Base-by-base conservation (phyloP, 1,140 invertebrate genomes). In the Aplysia californica region DNA sequence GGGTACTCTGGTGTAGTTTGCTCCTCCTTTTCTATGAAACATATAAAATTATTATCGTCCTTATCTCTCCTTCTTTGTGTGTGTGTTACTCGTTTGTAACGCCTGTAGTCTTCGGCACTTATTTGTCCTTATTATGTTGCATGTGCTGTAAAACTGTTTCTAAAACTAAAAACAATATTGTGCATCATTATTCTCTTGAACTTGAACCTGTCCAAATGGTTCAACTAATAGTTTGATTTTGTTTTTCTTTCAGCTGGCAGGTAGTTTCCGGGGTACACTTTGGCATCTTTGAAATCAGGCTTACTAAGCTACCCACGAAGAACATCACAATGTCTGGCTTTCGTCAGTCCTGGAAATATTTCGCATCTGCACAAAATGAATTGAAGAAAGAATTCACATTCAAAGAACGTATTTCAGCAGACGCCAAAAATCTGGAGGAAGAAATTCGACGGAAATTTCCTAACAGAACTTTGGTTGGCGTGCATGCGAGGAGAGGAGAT, bases 331-430 rank as follows among this genome's bases (percentile, higher is more conserved):
- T 84, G 1, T 29, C 61, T 4, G 79, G 79, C 1, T 84, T 79
- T 56, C 67, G 81, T 26, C 83, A 84, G 68, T 82, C 81, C 1
- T 85, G 83, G 83, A 79, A 79, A 35, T 85, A 83, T 56, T 85
- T 85, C 59, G 35, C 58, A 3, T 67, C 77, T 3, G 55, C 80
- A 23, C 35, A 35, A n/a, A 15, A 56, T 0, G 36, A 77, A 41
- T 44, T 84, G 31, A 73, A 65, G 44, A 75, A 72, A 50, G 76
- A 83, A 44, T 83, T 82, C 65, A 72, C 29, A 58, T 80, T 85
- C 58, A 69, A 65, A 31, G 36, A 39, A 1, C 4, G 73, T 39
- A 55, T 83, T 6, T 38, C 73, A 31, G 31, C 59, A 18, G 41
- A 77, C 10, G 78, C 75, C 20, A 59, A 58, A 21, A 58, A 44